Base-by-base conservation (phyloP, 2,888 invertebrate genomes). In the Girardia tigrina region DNA sequence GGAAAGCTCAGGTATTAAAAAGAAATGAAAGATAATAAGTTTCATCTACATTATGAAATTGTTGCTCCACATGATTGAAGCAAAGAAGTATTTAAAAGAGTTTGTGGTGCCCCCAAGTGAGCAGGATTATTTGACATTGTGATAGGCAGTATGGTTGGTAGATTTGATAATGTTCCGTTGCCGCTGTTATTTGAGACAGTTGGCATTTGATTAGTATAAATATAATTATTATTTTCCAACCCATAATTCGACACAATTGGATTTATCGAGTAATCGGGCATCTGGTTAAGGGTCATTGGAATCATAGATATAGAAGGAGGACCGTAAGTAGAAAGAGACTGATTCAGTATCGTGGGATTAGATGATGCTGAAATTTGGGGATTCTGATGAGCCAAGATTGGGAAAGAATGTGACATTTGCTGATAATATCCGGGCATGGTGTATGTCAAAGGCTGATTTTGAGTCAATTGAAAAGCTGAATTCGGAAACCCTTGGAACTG, bases 1-100 rank as follows among this genome's bases (percentile, higher is more conserved):
- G 56, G 56, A 56, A 56, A 56, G 56, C 56, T n/a, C 56, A 56
- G 56, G 56, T 56, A 56, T 56, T 56, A 56, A 56, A 56, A 56
- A 56, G 56, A 56, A 56, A 56, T 56, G 56, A 56, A 56, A 56
- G 56, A 56, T 4, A 56, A 56, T 56, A 56, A 56, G 56, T 4
- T 56, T 23, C 56, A 56, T 56, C 56, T 56, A 56, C 56, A 56
- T 56, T 56, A 56, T 56, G 56, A 56, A 56, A 56, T 56, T 8
- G 56, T 56, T n/a, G 56, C 56, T 56, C 56, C 56, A 56, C 56
- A 56, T 16, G 56, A 56, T n/a, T 56, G 56, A n/a, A 56, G 56
- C 56, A 56, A 16, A 56, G 56, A 56, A 56, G 56, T 56, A 56
- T 56, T 56, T n/a, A 56, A 56, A 56, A 56, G 56, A 8, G 56